Evolutionary conservation across 2,888 invertebrate genomes (phyloP), one percentile per base, ranked within the genome.

Genomic region (Lepidocyrtinus sp.): DNA sequence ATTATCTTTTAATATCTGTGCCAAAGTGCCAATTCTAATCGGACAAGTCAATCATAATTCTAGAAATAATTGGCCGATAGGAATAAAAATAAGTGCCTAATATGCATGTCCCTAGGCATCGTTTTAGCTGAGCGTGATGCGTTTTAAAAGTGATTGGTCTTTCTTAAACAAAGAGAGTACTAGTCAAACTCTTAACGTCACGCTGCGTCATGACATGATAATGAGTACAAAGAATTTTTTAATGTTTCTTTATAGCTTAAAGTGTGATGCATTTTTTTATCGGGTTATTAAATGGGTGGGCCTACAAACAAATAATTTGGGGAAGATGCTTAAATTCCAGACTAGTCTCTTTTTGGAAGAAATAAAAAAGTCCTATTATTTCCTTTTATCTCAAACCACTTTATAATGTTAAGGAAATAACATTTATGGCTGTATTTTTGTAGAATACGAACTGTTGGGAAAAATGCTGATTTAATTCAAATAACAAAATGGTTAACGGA

Each of bases 11-110:
- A 68, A 59, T 68, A 45, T 75, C 68, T 68, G 68, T 61, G 69
- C 25, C 69, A 46, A 55, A 46, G 55, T 46, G 75, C 45, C 75
- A 68, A 75, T 68, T 46, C 62, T 25, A 61, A 75, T 75, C 75
- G 68, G 67, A 27, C 59, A 7, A 72, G 63, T n/a, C 15, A 45
- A 36, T 24, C 22, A n/a, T 61, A 26, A 55, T 36, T 36, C 36
- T 36, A 24, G 22, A n/a, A 61, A 3, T 21, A 22, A 55, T 50
- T 21, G 50, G 15, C 68, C 36, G 36, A 36, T 36, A 36, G 36
- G 12, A 36, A 36, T 36, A 36, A 7, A 36, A 36, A 5, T 36
- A 36, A 5, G 12, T 36, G 36, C 36, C 36, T 36, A 12, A 5
- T 36, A n/a, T 36, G 36, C 5, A 12, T 36, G 5, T 36, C 5